Evolutionary conservation across 2,113 vertebrate genomes (phyloP).

Genomic region (Proterorhinus semilunaris): DNA sequence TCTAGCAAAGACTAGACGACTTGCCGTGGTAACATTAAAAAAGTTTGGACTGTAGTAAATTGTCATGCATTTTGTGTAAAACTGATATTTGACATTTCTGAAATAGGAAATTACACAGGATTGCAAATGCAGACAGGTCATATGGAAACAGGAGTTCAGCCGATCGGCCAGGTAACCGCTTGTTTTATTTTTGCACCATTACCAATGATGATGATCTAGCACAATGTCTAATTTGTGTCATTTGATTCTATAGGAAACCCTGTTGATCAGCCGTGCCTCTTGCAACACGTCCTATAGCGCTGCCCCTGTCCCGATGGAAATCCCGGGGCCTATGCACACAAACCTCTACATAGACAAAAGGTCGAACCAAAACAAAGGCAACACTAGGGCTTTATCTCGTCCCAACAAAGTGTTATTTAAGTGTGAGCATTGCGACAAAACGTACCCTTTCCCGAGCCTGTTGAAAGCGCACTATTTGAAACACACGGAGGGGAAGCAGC

Average conservation of each 20-base stretch:
- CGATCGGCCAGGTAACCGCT: neutral
- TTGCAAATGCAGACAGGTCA: conserved; percentile 4
- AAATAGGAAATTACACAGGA: conserved; percentile 5
- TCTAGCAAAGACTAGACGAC: neutral
- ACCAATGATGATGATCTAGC: neutral
- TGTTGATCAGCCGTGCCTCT: neutral
- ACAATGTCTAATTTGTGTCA: neutral
- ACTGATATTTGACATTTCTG: conserved; percentile 14
- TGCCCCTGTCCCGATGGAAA: neutral
- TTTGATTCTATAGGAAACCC: neutral
- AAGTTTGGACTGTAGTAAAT: neutral
- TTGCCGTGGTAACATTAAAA: neutral
- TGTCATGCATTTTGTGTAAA: neutral
- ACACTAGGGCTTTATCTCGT: neutral
- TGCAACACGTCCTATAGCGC: neutral
- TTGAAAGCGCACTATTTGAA: conserved; percentile 1
- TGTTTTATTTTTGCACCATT: neutral
- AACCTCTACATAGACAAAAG: neutral
- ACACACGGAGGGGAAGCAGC: neutral
- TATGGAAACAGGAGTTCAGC: neutral
- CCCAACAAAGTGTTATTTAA: neutral
- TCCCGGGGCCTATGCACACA: neutral
- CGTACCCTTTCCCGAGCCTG: neutral
- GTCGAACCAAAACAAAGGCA: too few species aligned
- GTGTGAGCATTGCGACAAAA: conserved; percentile 1